Evolutionary conservation across 1,140 invertebrate species (phyloP).

Genomic region (Brevipalpus yothersi): DNA sequence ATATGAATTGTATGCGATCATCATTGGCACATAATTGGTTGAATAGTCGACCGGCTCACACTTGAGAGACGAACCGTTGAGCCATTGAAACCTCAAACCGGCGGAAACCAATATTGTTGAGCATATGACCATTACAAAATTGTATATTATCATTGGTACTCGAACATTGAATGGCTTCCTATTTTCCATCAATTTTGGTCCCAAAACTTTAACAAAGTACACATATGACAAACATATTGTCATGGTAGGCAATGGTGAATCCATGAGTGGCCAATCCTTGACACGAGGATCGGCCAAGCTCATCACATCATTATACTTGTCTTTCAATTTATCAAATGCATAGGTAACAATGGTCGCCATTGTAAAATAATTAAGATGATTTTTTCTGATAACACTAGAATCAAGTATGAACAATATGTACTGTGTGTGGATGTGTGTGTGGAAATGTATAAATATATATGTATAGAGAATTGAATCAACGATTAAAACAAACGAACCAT

Average conservation of each 20-base stretch:
- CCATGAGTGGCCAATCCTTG: conserved; percentile 67
- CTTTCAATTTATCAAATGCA: not conserved
- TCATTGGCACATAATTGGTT: not conserved
- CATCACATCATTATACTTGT: not conserved
- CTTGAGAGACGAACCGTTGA: not conserved
- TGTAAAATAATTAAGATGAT: too few species aligned
- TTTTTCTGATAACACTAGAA: too few species aligned
- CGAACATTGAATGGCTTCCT: conserved; percentile 52
- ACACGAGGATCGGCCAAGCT: conserved; percentile 53
- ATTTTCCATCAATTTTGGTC: conserved; percentile 58
- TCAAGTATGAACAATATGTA: too few species aligned
- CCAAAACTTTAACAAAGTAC: conserved; percentile 49
- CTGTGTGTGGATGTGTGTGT: too few species aligned
- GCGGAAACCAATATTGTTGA: conserved; percentile 10
- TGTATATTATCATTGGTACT: conserved; percentile 48
- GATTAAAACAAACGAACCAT: too few species aligned
- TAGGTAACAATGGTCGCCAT: too few species aligned
- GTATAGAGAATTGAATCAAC: too few species aligned
- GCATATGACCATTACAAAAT: conserved; percentile 20
- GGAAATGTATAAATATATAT: too few species aligned
- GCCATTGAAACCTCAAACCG: not conserved
- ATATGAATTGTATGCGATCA: not conserved
- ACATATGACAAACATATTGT: conserved; percentile 19
- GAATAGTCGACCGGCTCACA: conserved; percentile 3
- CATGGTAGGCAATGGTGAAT: conserved; percentile 63